Evolutionary conservation across 2,888 invertebrate genomes (phyloP), one percentile per base, ranked within the genome.

Genomic region (Leucophenga maculata): DNA sequence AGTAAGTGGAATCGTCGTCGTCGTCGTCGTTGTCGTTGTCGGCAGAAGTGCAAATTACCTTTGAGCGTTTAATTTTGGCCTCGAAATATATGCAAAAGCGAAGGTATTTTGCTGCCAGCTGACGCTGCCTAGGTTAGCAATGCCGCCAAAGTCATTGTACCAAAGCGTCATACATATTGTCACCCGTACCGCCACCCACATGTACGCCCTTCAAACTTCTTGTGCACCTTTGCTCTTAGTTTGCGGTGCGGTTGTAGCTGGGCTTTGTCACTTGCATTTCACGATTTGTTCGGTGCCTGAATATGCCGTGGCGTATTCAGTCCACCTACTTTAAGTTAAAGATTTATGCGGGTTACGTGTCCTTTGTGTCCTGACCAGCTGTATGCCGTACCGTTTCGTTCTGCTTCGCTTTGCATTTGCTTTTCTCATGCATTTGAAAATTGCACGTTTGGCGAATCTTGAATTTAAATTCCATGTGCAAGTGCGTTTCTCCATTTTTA

Each of bases 11-110:
- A 48, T 22, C 65, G 64, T 59, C 31, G 69, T 54, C 1, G 16
- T 16, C 31, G 39, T 59, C 48, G 65, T 60, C 65, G 70, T 68
- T 8, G 39, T 39, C 39, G 39, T 39, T 39, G 39, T 66, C 66
- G 69, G 68, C 66, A 57, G 57, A 39, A 60, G 72, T 70, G 72
- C 69, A 70, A 72, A 72, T 72, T 72, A 67, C 68, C 68, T 70
- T 72, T 68, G 65, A 66, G 69, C 48, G 57, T 65, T 69, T 62
- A 52, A 65, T 69, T 68, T 66, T 72, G 70, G 72, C 70, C 72
- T 69, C 70, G 46, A 70, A 72, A 64, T 39, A 14, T 57, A 26
- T 57, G 55, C 26, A 57, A 13, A 22, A 13, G 18, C 14, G 57
- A 57, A 31, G n/a, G 31, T 57, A 54, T 18, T 54, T 54, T 9